Evolutionary conservation across 2,113 vertebrate genomes (phyloP), one percentile per base, ranked within the genome.

Genomic region (Hippocampus barbouri): DNA sequence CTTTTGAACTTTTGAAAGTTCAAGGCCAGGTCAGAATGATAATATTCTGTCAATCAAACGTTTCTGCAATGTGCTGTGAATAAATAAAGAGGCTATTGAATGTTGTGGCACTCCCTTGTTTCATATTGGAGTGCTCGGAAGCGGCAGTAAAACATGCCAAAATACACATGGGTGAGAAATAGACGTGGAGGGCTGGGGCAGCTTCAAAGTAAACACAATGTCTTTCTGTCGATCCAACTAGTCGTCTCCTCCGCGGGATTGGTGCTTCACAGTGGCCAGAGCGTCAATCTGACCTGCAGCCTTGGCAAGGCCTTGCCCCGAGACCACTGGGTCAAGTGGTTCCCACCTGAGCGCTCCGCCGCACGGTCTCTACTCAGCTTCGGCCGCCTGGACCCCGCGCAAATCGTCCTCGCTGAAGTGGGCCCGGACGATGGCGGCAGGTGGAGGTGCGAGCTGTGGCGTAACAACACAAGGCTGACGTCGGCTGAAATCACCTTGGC

Each of bases 201-300:
- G 43, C 43, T 45, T 45, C 2, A 45, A 45, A 11, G 43, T 45
- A 45, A 21, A 5, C 49, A 18, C 4, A 0, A 51, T 20, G 2
- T 56, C n/a, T 56, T 56, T 63, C 61, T 40, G 3, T 62, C 18
- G 9, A 3, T 63, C 38, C 30, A n/a, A 6, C 34, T 41, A 90
- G 90, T 87, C 75, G 21, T 11, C 2, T 34, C 75, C 27, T 74
- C 47, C 4, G 67, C 76, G 12, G 63, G 41, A 49, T 1, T 47
- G 53, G 3, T 43, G 12, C 3, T 89, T 1, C 23, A 59, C 27
- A 66, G 76, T 5, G 91, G 91, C 54, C 76, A 86, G 34, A 59
- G 27, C 3, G 21, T 92, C 56, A 91, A 91, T 78, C 79, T 93
- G 72, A 86, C 78, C 1, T 92, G 92, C 68, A 70, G 70, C 53